Evolutionary conservation across 2,797 vertebrate species (phyloP), one percentile per base, ranked within the genome.

Genomic region (Phoebastria nigripes): DNA sequence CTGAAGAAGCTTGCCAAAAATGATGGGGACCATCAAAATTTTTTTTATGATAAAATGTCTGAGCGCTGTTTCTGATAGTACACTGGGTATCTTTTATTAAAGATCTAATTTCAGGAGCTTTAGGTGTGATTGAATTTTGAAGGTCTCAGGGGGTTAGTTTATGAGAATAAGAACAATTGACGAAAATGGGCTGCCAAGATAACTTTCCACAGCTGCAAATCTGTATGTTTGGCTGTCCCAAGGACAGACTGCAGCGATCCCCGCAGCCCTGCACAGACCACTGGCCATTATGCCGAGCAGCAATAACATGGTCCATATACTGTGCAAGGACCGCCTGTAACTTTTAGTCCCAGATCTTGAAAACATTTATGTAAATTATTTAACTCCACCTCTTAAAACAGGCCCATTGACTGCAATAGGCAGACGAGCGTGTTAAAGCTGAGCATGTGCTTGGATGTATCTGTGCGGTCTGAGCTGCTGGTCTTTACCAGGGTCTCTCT

Each of bases 1-100:
- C 76, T 89, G 90, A n/a, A 88, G 84, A 52, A 94, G 15, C 82
- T 91, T 67, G 18, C 90, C 77, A 92, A 87, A 91, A 90, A 77
- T 92, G 26, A 83, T 58, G 62, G 61, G 73, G 61, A 20, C 67
- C 31, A 69, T 91, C 90, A 73, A 55, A 56, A 12, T 46, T 51
- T 54, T 70, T 67, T 52, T 41, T 9, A 15, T 20, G 15, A 44
- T 62, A 37, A 76, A 84, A 84, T 8, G 41, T 44, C 62, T 37
- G 35, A 26, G 70, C n/a, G 49, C 72, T 33, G 35, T 81, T 87
- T 29, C 88, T 90, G 90, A 9, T 31, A 20, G n/a, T 4, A 19
- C 35, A 16, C 59, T 24, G 61, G 25, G 26, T n/a, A 47, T 77
- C 93, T 93, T 77, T 80, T 19, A 90, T 84, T 62, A 52, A 79